A percentile compares a stretch with the other conserved stretches of the same genome.
Evolutionary conservation across 2,113 vertebrate species (phyloP).

Genomic region (Percina caprodes): DNA sequence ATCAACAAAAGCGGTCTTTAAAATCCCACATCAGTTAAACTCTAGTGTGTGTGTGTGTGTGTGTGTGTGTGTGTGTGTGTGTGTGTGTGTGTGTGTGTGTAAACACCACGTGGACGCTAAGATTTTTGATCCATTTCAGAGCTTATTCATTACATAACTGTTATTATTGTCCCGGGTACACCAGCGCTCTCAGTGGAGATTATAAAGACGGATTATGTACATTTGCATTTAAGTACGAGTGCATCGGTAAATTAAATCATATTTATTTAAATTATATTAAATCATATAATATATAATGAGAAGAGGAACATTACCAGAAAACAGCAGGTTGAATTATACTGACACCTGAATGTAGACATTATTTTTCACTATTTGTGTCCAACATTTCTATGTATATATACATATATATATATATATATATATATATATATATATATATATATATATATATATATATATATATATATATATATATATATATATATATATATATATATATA

Average conservation of each 20-base stretch:
- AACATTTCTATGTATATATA: not conserved
- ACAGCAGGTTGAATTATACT: not conserved
- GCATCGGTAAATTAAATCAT: conserved; percentile 28
- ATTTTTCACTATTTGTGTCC: not conserved
- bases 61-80: not conserved
- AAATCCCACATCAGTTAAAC: not conserved
- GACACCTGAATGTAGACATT: not conserved
- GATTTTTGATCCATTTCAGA: conserved; percentile 30
- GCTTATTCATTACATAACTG: conserved; percentile 52
- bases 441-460: no score
- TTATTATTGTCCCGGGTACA: conserved; percentile 1
- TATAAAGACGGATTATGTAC: conserved; percentile 29
- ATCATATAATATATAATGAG: not conserved
- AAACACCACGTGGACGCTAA: not conserved
- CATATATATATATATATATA: no score
- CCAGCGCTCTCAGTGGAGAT: not conserved
- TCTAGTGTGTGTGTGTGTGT: not conserved
- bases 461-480: no score
- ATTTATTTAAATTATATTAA: no score
- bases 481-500: no score
- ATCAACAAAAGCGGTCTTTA: not conserved
- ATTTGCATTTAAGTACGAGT: not conserved
- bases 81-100: not conserved
- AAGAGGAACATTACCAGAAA: not conserved
- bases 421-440: no score